These are phyloP conservation scores for Brachymystax lenok DNA, from an alignment of 2,797 vertebrate genomes.

Conservation along the genomic window DNA sequence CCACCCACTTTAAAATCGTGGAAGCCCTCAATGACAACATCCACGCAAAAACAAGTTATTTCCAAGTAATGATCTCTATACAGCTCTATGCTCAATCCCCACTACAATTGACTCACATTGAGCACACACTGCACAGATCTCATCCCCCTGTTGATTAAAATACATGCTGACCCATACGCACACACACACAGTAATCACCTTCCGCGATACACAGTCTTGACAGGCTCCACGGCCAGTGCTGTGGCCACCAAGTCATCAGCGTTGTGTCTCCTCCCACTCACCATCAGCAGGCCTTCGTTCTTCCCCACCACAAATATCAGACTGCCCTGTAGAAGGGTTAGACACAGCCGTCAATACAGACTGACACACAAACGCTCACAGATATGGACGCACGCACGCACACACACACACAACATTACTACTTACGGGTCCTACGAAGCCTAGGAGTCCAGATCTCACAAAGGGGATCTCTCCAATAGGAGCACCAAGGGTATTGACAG, in stretches of 20 bases:
- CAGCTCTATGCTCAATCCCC: no score
- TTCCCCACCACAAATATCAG: conserved; percentile 97
- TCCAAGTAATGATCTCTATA: no score
- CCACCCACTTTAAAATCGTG: no score
- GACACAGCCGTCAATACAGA: conserved; percentile 23
- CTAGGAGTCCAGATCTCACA: conserved; percentile 92
- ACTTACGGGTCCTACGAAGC: conserved; percentile 96
- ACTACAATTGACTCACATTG: no score
- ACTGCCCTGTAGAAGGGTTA: conserved; percentile 81
- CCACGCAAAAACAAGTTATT: no score
- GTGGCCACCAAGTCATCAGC: conserved; percentile 97
- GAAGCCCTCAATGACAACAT: no score
- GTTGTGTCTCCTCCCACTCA: conserved; percentile 93
- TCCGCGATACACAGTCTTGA: conserved; percentile 96
- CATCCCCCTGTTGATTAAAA: not conserved
- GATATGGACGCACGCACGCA: not conserved
- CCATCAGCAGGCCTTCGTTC: conserved; percentile 89
- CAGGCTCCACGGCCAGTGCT: conserved; percentile 91
- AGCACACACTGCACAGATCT: not conserved
- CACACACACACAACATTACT: not conserved
- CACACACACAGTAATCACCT: conserved; percentile 74
- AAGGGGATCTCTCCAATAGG: conserved; percentile 93
- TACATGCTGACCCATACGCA: no score
- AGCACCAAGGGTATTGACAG: conserved; percentile 84
- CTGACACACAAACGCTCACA: conserved; percentile 3